Base-by-base conservation (phyloP, 2,797 vertebrate species). In the Amazonetta brasiliensis region DNA sequence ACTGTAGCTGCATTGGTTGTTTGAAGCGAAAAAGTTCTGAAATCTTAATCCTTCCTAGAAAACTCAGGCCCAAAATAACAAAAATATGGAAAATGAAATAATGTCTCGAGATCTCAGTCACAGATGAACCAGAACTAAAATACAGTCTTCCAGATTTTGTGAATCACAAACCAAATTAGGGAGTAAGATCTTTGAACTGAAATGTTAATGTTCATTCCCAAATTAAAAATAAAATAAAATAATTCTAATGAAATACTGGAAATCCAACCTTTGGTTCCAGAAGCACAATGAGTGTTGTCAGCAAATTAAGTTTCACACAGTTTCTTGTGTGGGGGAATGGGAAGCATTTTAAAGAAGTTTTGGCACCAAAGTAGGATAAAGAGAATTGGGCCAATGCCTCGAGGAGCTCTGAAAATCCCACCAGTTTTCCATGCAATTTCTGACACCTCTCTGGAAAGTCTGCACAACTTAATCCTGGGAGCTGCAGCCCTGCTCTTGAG, bases 361-460 rank as follows among this genome's bases (percentile, higher is more conserved):
- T 91, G 87, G 67, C 81, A 75, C 31, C 3, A 21, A 69, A 66
- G 22, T 3, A 2, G 81, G 20, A 55, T 60, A 18, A 89, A 89
- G 58, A 60, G 55, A 46, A 8, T 18, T 87, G 91, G 80, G 77
- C 64, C 0, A 2, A 33, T 91, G 94, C 85, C 54, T 62, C 21
- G 20, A 30, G 62, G 5, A 46, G 50, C 89, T 92, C 82, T 63
- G 69, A 75, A 83, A 84, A 92, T 88, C 87, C 76, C 84, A 71
- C 60, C 72, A 35, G 31, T 83, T 95, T 96, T 91, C 90, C 91
- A 89, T 48, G 60, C 58, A 39, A n/a, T 62, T 89, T 84, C 78
- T 89, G 82, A 81, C 89, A 81, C 93, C 62, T 95, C 82, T 15
- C 71, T 96, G 84, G 90, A 92, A 96, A 95, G 44, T 94, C 72